These are phyloP conservation scores for Mormyrus lacerda DNA, from an alignment of 2,113 vertebrate genomes.

Conservation along the genomic window DNA sequence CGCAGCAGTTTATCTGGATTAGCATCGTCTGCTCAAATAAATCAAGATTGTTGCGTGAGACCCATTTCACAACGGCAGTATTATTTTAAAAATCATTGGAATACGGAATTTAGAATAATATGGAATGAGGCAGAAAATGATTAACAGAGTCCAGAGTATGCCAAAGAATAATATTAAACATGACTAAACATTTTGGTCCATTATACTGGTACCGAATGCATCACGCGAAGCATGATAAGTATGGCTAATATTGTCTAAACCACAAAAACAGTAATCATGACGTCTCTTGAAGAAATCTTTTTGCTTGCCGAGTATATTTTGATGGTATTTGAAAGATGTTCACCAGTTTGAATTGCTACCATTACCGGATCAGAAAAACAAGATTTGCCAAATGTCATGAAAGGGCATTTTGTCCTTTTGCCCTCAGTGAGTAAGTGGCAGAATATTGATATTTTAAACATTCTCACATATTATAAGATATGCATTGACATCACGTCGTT, in stretches of 20 bases:
- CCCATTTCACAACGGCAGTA: background rate
- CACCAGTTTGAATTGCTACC: background rate
- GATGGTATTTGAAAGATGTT: background rate
- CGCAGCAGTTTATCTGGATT: background rate
- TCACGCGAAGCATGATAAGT: no score
- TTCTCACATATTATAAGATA: background rate
- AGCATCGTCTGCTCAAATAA: background rate
- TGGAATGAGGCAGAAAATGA: background rate
- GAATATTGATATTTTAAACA: background rate
- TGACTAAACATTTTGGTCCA: background rate
- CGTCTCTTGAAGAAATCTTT: background rate
- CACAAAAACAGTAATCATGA: background rate
- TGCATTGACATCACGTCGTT: background rate
- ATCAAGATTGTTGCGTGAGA: background rate
- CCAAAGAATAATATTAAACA: background rate
- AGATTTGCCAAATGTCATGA: background rate
- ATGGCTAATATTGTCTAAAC: background rate
- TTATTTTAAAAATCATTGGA: background rate
- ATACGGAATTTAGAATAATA: background rate
- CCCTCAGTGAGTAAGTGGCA: background rate
- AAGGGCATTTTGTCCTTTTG: background rate
- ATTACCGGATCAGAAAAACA: background rate
- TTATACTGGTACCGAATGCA: background rate
- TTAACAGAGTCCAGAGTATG: background rate
- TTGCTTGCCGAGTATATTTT: background rate